Conservation (phyloP, 2,888 invertebrate genomes). For the Icerya purchasi region DNA sequence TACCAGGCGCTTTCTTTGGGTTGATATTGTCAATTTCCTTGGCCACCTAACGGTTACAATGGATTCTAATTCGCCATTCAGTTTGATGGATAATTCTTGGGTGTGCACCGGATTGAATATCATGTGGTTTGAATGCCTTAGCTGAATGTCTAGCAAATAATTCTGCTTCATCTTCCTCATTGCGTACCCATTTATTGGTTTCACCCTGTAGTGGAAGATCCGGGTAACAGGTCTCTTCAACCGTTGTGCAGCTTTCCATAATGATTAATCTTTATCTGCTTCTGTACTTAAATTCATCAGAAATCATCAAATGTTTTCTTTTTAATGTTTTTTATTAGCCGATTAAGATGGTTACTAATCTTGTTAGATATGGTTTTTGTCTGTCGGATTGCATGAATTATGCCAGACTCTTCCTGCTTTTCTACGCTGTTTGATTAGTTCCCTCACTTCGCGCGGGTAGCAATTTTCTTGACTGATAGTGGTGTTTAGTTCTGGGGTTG, state of each 20-base stretch:
- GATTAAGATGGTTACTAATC: background rate
- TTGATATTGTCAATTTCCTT: background rate
- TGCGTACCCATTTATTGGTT: background rate
- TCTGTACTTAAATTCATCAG: background rate
- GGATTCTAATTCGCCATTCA: background rate
- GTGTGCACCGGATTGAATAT: background rate
- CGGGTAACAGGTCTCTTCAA: background rate
- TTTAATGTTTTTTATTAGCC: background rate
- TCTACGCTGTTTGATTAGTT: background rate
- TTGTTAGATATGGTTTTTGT: background rate
- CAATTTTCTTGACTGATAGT: background rate
- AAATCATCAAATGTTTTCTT: background rate
- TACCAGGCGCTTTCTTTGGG: background rate
- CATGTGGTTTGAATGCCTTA: background rate
- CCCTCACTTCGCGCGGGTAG: background rate
- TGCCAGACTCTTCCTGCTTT: background rate
- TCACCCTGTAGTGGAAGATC: background rate
- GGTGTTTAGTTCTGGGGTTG: background rate
- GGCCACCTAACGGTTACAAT: background rate
- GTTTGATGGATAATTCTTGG: background rate
- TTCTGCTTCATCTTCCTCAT: background rate
- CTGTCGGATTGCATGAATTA: background rate
- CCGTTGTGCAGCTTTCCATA: background rate
- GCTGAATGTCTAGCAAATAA: background rate
- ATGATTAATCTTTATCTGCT: background rate